Base-by-base conservation (phyloP, 2,797 vertebrate species). In the Toxotes lorentzi region DNA sequence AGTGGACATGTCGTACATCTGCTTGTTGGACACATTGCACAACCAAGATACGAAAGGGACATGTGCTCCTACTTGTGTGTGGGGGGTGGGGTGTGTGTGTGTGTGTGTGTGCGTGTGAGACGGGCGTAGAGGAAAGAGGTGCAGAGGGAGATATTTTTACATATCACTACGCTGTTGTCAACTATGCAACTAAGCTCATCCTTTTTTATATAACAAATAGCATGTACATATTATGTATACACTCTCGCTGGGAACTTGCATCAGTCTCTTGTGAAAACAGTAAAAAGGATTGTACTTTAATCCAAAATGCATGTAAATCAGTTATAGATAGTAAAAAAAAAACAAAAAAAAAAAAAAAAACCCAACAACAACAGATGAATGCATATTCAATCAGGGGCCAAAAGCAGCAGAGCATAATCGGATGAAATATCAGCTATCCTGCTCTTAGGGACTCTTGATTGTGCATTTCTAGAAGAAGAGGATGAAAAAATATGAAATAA, bases 301-400 rank as follows among this genome's bases (percentile, higher is more conserved):
- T 59, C 14, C 13, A 57, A 64, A 65, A 27, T 70, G 19, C 4
- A 51, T 54, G 9, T 69, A 32, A 64, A 76, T 41, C 7, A 56
- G 50, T 56, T 48, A 47, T 16, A 65, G 58, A 73, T 54, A 71
- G 10, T 21, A 19, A 10, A 34, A 51, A 61, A 40, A 17, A 47
- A 30, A 30, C 3, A 30, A 30, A 30, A 30, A 30, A 30, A n/a
- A n/a, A n/a, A n/a, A n/a, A n/a, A n/a, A n/a, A n/a, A n/a, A n/a
- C n/a, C n/a, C 27, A 30, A 30, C 27, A 30, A 30, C 27, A 30
- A 2, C 6, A 51, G 23, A 61, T 51, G 27, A 61, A 56, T 64
- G 30, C 34, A 50, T 74, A 79, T 69, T 54, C 16, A 78, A 41
- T 77, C 57, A 63, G n/a, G 10, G 66, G 56, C 17, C 47, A 43